These are phyloP conservation scores for Netelia melanura DNA, from an alignment of 2,888 invertebrate species.

Conservation along the genomic window DNA sequence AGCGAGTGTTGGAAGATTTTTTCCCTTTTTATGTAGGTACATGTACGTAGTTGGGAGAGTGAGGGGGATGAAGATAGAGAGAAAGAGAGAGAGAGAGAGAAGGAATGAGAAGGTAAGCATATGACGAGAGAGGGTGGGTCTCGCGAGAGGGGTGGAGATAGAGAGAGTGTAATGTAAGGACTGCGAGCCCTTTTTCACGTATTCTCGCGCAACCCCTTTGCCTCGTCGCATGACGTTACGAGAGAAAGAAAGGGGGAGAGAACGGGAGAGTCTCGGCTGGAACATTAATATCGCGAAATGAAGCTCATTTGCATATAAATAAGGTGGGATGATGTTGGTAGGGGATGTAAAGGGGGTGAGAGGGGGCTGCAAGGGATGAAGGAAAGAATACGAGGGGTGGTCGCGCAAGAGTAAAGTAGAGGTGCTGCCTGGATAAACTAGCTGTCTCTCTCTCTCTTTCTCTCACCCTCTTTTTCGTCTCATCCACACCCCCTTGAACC, in stretches of 20 bases:
- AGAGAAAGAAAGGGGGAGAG: conserved; percentile 62
- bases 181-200: conserved; percentile 82
- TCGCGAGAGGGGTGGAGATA: conserved; percentile 60
- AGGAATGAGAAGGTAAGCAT: conserved; percentile 78
- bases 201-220: conserved; percentile 74
- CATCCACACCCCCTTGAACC: conserved; percentile 57
- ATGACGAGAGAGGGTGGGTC: conserved; percentile 72
- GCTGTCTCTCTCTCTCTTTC: conserved; percentile 47
- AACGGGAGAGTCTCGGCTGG: conserved; percentile 76
- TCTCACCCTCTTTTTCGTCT: conserved; percentile 60
- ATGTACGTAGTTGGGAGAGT: conserved; percentile 20
- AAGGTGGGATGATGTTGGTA: conserved; percentile 86
- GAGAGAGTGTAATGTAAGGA: conserved; percentile 64
- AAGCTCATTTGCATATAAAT: conserved; percentile 96
- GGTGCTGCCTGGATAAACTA: conserved; percentile 69
- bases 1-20: conserved; percentile 20
- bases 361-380: conserved; percentile 73
- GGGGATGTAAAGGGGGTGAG: conserved; percentile 71
- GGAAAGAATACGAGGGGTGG: conserved; percentile 74
- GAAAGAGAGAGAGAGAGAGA: neutral
- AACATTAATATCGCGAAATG: conserved; percentile 95
- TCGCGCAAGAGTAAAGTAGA: conserved; percentile 71
- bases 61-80: conserved; percentile 33
- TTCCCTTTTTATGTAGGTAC: neutral
- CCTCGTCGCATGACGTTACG: conserved; percentile 62